These are phyloP conservation scores for Cyclopterus lumpus DNA, from an alignment of 2,797 vertebrate genomes.

Conservation along the genomic window DNA sequence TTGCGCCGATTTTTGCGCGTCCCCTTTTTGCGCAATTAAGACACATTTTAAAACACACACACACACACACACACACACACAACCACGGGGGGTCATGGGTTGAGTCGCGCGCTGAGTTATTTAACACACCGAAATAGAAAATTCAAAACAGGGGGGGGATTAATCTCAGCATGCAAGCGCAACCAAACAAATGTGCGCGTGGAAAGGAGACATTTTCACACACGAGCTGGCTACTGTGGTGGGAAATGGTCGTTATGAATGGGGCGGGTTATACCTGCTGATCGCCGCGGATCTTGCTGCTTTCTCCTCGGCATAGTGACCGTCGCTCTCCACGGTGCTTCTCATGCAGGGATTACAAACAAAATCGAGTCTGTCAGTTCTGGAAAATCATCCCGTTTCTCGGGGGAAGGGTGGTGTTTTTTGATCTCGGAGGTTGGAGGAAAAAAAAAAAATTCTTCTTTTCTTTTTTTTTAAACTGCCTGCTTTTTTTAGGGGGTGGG, in stretches of 20 bases:
- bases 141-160: conserved; percentile 36
- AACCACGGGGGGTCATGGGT: conserved; percentile 42
- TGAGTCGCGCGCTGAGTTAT: conserved; percentile 40
- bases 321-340: conserved; percentile 90
- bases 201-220: conserved; percentile 15
- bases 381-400: conserved; percentile 78
- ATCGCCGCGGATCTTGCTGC: conserved; percentile 97
- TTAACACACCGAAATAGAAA: conserved; percentile 30
- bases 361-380: conserved; percentile 75
- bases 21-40: conserved; percentile 55
- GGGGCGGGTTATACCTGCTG: conserved; percentile 89
- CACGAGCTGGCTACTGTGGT: conserved; percentile 24
- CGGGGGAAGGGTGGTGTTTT: conserved; percentile 10
- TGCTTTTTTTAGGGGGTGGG: conserved; percentile 43
- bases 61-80: too few species aligned
- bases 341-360: conserved; percentile 87
- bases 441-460: conserved; percentile 56
- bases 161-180: conserved; percentile 51
- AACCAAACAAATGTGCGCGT: neutral
- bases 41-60: conserved; percentile 34
- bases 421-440: conserved; percentile 40
- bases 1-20: conserved; percentile 56
- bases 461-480: conserved; percentile 36
- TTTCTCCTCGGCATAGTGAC: conserved; percentile 96
- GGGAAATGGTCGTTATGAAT: conserved; percentile 31